Evolutionary conservation across 2,888 invertebrate genomes (phyloP).

Genomic region (Harmothoe impar): DNA sequence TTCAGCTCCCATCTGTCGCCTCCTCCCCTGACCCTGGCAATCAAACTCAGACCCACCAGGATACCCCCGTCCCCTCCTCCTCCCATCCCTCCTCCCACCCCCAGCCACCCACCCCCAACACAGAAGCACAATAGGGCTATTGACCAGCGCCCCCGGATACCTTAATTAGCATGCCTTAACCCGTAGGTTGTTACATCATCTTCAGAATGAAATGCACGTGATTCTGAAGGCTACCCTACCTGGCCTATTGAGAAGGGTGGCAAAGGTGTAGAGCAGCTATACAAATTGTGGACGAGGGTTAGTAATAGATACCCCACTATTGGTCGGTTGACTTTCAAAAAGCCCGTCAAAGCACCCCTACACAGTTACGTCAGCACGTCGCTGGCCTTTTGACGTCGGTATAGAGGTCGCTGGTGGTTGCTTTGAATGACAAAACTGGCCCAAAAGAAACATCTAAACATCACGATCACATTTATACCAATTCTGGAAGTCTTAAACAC

Average conservation of each 20-base stretch:
- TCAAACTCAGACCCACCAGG: not conserved
- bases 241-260: not conserved
- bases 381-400: not conserved
- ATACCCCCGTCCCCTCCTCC: not conserved
- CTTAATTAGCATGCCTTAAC: slow-evolving; percentile 37
- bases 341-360: not conserved
- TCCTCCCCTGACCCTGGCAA: slow-evolving; percentile 3
- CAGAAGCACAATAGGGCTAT: not conserved
- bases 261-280: not conserved
- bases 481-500: too few relatives aligned
- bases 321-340: not conserved
- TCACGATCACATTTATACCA: not conserved
- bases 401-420: not conserved
- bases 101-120: not conserved
- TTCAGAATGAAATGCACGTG: not conserved
- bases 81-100: not conserved
- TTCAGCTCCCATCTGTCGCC: slow-evolving; percentile 3
- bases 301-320: slow-evolving; percentile 27
- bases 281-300: not conserved
- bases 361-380: slow-evolving; percentile 4
- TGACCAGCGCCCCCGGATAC: slow-evolving; percentile 21
- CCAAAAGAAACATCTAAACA: slow-evolving; percentile 1
- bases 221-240: not conserved
- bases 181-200: not conserved
- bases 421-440: slow-evolving; percentile 6